Base-by-base conservation (phyloP, 2,113 vertebrate species). In the Lota lota region DNA sequence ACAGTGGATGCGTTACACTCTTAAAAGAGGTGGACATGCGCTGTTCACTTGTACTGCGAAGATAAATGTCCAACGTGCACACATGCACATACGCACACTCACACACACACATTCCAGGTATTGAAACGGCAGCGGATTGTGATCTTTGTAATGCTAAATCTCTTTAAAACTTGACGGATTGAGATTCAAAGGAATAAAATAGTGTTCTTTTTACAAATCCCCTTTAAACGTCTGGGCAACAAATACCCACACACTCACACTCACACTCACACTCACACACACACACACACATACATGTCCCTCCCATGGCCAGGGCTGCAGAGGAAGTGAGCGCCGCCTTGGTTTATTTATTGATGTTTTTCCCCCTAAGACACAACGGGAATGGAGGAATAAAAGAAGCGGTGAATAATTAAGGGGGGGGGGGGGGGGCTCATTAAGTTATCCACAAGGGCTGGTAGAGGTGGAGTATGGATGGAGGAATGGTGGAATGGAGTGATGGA, bases 301-400 rank as follows among this genome's bases (percentile, higher is more conserved):
- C 62, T 61, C 53, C 33, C 20, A 65, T 60, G 67, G 75, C 67
- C 60, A 60, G 57, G 68, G 76, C 69, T 66, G 64, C 64, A 80
- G 61, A 76, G 74, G 74, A 74, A 73, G 66, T 65, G 73, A 79
- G 76, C 71, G 24, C 65, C 73, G 72, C 75, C 53, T 67, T 81
- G 81, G 87, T 88, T 92, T 91, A 93, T 90, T 91, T 91, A 91
- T 90, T 87, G 78, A 81, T 84, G 83, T 83, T 90, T 88, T 80
- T 61, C 76, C 88, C 91, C 88, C 84, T 67, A 78, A 88, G 90
- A 85, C 80, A 87, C 85, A 87, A 86, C 86, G 79, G 81, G 76
- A 80, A 82, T 67, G 72, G 77, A 76, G 58, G 71, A 86, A 83
- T 79, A 78, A 83, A 86, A 87, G 76, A 89, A 87, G 72, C 61